Evolutionary conservation across 2,113 vertebrate genomes (phyloP).

Genomic region (Paracanthobrama guichenoti): DNA sequence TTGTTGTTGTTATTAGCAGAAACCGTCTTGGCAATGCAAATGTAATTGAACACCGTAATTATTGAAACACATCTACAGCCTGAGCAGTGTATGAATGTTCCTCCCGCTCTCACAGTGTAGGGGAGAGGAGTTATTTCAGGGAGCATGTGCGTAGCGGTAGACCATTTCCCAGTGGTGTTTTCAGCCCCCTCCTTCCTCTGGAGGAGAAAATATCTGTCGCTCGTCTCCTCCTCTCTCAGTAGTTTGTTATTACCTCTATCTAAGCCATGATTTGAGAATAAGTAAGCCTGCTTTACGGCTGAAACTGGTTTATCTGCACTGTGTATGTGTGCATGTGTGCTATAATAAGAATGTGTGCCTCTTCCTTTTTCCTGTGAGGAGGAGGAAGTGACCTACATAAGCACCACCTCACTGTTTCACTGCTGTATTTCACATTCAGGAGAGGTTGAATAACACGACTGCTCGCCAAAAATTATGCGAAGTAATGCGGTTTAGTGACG

Average conservation of each 20-base stretch:
- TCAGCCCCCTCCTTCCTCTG: not conserved
- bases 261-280: slow-evolving; percentile 45
- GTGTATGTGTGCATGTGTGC: slow-evolving; percentile 39
- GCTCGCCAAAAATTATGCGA: slow-evolving; percentile 77
- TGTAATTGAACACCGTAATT: slow-evolving; percentile 27
- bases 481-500: slow-evolving; percentile 77
- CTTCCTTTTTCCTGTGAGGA: slow-evolving; percentile 72
- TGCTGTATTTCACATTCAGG: slow-evolving; percentile 61
- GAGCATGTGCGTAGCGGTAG: not conserved
- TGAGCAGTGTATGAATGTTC: slow-evolving; percentile 13
- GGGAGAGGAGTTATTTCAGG: not conserved
- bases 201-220: slow-evolving; percentile 13
- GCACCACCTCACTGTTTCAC: slow-evolving; percentile 56
- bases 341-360: slow-evolving; percentile 58
- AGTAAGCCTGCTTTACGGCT: slow-evolving; percentile 44
- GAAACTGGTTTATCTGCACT: slow-evolving; percentile 45
- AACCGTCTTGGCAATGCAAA: not conserved
- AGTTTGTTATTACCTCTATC: slow-evolving; percentile 32
- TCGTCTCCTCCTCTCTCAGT: slow-evolving; percentile 5
- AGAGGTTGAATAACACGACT: slow-evolving; percentile 72
- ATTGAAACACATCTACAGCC: slow-evolving; percentile 19
- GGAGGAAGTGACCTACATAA: slow-evolving; percentile 80
- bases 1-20: slow-evolving; percentile 6
- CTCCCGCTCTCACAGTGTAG: not conserved
- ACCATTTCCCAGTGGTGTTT: slow-evolving; percentile 12